A percentile compares a stretch with the other conserved stretches of the same genome.
These are phyloP conservation scores for Empidonax alnorum DNA, from an alignment of 2,113 vertebrate species.

Conservation along the genomic window DNA sequence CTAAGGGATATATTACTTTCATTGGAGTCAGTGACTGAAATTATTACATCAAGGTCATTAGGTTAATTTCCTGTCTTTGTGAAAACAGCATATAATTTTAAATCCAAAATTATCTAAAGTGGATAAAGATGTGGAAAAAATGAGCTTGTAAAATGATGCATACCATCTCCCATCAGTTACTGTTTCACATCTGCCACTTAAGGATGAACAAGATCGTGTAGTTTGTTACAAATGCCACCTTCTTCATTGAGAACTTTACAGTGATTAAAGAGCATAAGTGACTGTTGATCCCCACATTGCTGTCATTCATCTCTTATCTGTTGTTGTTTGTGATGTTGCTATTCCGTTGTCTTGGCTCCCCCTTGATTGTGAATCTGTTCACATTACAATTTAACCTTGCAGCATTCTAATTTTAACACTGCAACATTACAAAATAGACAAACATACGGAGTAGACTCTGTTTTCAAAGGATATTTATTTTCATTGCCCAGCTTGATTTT, in stretches of 20 bases:
- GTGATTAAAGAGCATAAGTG: background rate
- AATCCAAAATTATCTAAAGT: conserved; percentile 15
- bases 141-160: background rate
- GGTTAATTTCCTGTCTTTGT: conserved; percentile 27
- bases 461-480: background rate
- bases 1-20: background rate
- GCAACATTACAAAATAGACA: background rate
- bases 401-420: conserved; percentile 50
- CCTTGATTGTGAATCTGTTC: conserved; percentile 23
- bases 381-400: conserved; percentile 30
- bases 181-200: conserved; percentile 20
- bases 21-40: background rate
- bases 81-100: conserved; percentile 31
- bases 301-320: background rate
- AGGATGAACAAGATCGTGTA: background rate
- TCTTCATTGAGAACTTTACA: background rate
- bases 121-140: conserved; percentile 28
- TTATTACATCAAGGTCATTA: background rate
- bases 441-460: background rate
- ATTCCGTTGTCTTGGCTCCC: background rate
- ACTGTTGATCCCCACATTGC: background rate
- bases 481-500: background rate
- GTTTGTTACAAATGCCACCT: background rate
- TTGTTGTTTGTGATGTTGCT: conserved; percentile 31
- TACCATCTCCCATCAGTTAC: background rate